phyloP scores from a whole-genome alignment of 2,888 invertebrate genomes.

The Aphelenchoides bicaudatus region DNA sequence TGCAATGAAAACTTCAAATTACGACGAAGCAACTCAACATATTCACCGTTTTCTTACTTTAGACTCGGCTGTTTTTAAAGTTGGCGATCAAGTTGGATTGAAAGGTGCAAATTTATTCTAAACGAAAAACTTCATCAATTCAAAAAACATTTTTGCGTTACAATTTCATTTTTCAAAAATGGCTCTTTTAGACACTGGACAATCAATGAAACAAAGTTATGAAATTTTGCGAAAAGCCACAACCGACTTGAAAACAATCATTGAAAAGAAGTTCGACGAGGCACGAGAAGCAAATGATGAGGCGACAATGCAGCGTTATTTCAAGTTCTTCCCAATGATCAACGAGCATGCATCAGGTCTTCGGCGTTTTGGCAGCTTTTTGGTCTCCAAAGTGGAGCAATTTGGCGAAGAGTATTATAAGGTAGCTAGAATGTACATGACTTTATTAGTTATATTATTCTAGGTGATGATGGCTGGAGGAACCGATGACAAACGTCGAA shows the following conservation, averaged over 20 bases:
- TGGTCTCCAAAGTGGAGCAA: constrained; percentile 63
- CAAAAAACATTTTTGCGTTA: neutral
- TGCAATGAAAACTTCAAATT: constrained; percentile 88
- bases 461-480: constrained; percentile 59
- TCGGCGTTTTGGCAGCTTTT: constrained; percentile 77
- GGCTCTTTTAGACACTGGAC: constrained; percentile 44
- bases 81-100: constrained; percentile 40
- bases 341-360: constrained; percentile 86
- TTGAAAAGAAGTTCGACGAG: constrained; percentile 80
- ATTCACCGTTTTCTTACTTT: constrained; percentile 71
- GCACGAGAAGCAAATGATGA: constrained; percentile 82
- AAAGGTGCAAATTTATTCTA: constrained; percentile 25
- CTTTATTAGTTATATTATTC: constrained; percentile 17
- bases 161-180: constrained; percentile 12
- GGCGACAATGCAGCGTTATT: constrained; percentile 85
- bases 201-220: constrained; percentile 71
- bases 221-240: constrained; percentile 65
- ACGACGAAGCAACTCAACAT: constrained; percentile 90
- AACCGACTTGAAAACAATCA: constrained; percentile 64
- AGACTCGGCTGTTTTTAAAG: constrained; percentile 57
- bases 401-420: constrained; percentile 60
- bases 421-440: constrained; percentile 22
- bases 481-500: constrained; percentile 70
- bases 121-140: too few relatives aligned
- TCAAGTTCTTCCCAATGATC: constrained; percentile 91